Percentiles rank a stretch among this genome's conserved stretches.
Conservation (phyloP, 2,888 invertebrate genomes). For the Chrysomela aeneicollis region DNA sequence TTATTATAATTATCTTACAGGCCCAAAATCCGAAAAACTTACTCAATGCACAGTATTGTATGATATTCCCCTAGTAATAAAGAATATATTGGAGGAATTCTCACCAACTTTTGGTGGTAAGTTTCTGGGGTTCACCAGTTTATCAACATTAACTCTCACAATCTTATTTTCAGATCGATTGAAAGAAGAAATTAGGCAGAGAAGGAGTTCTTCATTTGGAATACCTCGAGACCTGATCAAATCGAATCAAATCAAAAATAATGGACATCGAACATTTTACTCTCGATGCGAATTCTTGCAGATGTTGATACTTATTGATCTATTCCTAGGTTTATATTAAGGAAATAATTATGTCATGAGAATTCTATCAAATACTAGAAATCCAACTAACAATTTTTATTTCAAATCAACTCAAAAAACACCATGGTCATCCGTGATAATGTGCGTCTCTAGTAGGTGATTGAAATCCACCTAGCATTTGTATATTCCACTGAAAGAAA, state of each 20-base stretch:
- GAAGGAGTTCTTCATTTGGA: background rate
- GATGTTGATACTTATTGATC: too few relatives aligned
- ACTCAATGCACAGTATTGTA: slow-evolving; percentile 41
- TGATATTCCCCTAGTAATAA: slow-evolving; percentile 49
- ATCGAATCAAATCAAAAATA: too few relatives aligned
- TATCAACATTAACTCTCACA: too few relatives aligned
- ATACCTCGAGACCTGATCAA: background rate
- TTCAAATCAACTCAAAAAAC: too few relatives aligned
- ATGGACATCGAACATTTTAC: background rate
- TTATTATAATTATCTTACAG: slow-evolving; percentile 36
- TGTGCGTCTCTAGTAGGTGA: too few relatives aligned
- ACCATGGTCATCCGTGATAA: too few relatives aligned
- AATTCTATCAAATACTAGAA: too few relatives aligned
- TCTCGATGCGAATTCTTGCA: background rate
- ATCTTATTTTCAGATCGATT: background rate
- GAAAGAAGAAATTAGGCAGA: slow-evolving; percentile 12
- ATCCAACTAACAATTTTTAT: too few relatives aligned
- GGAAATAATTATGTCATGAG: too few relatives aligned
- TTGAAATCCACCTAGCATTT: too few relatives aligned
- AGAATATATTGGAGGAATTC: slow-evolving; percentile 41
- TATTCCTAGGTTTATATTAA: too few relatives aligned
- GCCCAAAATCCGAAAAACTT: slow-evolving; percentile 43
- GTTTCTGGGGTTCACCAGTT: background rate
- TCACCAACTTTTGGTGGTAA: slow-evolving; percentile 35
- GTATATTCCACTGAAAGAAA: too few relatives aligned